Percentiles rank a stretch among this genome's conserved stretches.
phyloP scores from a whole-genome alignment of 35 echinoderm and acorn worm genomes.

The Ptychodera flava region DNA sequence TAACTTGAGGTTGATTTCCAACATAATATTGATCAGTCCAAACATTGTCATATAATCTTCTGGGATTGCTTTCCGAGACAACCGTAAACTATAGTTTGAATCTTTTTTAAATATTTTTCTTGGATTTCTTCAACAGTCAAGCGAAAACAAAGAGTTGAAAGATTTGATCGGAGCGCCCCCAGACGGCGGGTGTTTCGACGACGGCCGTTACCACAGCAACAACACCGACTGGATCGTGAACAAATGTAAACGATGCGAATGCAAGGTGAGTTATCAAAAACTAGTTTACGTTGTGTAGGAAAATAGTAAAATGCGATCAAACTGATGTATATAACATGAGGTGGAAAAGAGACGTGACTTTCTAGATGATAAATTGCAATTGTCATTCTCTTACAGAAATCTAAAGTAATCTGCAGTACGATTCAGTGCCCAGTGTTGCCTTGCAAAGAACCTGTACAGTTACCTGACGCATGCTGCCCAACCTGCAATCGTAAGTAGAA shows the following conservation, averaged over 20 bases:
- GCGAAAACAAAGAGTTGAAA: neutral
- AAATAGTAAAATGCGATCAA: too few species aligned
- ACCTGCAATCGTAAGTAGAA: neutral
- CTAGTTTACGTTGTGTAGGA: too few species aligned
- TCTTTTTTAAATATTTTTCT: too few species aligned
- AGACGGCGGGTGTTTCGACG: neutral
- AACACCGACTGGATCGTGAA: neutral
- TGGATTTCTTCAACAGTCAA: too few species aligned
- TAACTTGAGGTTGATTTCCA: too few species aligned
- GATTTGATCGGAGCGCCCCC: neutral
- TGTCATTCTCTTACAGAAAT: neutral
- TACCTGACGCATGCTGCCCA: neutral
- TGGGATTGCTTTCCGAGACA: too few species aligned
- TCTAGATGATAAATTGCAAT: too few species aligned
- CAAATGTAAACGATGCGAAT: conserved; percentile 7
- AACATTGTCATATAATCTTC: too few species aligned
- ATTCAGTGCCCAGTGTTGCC: neutral
- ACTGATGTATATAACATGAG: too few species aligned
- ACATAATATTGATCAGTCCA: too few species aligned
- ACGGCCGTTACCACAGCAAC: neutral
- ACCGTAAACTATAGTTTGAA: too few species aligned
- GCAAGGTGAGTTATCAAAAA: conserved; percentile 21
- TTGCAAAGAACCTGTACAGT: neutral
- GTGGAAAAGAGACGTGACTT: too few species aligned
- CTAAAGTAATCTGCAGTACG: neutral